Conservation (phyloP, 2,797 vertebrate genomes). For the Sparus aurata region DNA sequence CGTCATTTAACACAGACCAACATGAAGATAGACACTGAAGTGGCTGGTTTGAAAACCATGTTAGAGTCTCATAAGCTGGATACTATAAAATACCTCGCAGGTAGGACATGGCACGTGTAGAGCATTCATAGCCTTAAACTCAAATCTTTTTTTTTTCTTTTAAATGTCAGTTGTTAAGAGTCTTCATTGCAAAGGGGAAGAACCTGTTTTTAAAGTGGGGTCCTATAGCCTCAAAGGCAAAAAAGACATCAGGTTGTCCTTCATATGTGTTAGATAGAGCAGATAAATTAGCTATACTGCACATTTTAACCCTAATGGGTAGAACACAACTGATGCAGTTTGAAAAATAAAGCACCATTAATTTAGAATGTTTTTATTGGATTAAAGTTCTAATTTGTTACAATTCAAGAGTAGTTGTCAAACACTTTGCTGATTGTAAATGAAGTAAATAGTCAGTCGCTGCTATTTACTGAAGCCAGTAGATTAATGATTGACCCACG, state of each 20-base stretch:
- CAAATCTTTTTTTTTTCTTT: too few species aligned
- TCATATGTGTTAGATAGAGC: background rate
- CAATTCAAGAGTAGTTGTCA: background rate
- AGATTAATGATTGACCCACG: background rate
- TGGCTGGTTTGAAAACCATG: constrained; percentile 97
- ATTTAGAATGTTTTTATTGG: background rate
- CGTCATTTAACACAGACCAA: constrained; percentile 91
- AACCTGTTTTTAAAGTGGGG: background rate
- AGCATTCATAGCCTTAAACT: background rate
- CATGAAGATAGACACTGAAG: constrained; percentile 96
- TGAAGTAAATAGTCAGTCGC: background rate
- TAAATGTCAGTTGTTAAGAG: background rate
- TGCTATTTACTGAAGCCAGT: background rate
- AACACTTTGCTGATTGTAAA: background rate
- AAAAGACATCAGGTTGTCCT: background rate
- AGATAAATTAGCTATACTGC: background rate
- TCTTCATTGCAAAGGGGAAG: background rate
- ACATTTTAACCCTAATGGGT: background rate
- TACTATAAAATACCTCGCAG: constrained; percentile 97
- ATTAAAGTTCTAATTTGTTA: background rate
- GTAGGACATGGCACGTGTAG: constrained; percentile 76
- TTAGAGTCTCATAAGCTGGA: constrained; percentile 97
- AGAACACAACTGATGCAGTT: background rate
- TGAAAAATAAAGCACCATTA: background rate
- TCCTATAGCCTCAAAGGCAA: background rate